Base-by-base conservation (phyloP, 1,140 invertebrate species). In the Apis florea region DNA sequence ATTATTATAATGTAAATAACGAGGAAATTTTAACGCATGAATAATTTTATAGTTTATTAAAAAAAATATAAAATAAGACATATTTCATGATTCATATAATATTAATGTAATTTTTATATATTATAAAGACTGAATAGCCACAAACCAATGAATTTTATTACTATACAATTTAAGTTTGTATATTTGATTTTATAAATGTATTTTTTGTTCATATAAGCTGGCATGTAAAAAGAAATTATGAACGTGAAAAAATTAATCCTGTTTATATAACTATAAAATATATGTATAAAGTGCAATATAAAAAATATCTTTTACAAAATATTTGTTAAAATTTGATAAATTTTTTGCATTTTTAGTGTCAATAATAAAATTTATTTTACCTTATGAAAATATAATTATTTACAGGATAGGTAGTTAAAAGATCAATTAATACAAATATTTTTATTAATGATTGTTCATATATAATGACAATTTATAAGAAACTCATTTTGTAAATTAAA, bases 51-150 rank as follows among this genome's bases (percentile, higher is more conserved):
- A 63, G 26, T 51, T 51, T 51, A 9, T 17, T 31, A 21, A 66
- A 71, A 64, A 47, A 64, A 47, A 31, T 61, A 80, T 31, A 76
- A 73, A 40, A 84, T 78, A 87, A 84, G 78, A 84, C 82, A 84
- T 79, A 67, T 61, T 83, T 78, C 26, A 81, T 49, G 49, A 83
- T 83, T 51, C 21, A 59, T 61, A 58, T 79, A 67, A 40, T 82
- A 79, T 74, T 74, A 85, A 79, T 13, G 78, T 87, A 87, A 83
- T 76, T 85, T 90, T 89, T 88, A 77, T 81, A 85, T 81, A 79
- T 77, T 74, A 83, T 76, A 87, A 91, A 92, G 91, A 92, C 91
- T 92, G 91, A 92, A 87, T 91, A 90, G 87, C 85, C 70, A 77
- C 66, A 64, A 78, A 86, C 85, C 85, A 88, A 88, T 89, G 82